Evolutionary conservation across 2,113 vertebrate species (phyloP).

Genomic region (Hemichromis elongatus): DNA sequence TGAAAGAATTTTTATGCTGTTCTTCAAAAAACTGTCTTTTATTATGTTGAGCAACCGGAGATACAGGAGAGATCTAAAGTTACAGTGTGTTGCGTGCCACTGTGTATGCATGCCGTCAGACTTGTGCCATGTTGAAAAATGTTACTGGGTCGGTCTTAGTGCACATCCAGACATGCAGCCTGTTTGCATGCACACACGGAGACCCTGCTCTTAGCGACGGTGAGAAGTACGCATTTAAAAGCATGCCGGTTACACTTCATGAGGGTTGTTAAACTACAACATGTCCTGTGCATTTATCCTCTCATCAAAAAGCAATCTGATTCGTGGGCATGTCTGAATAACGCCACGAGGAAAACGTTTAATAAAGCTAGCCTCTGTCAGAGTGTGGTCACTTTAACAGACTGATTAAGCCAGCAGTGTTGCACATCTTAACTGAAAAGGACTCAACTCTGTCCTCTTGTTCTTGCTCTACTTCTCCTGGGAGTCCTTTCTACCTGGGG

Average conservation of each 20-base stretch:
- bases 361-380: background rate
- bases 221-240: background rate
- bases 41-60: background rate
- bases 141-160: background rate
- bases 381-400: background rate
- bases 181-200: background rate
- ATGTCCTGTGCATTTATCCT: background rate
- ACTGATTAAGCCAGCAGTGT: background rate
- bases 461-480: conserved; percentile 23
- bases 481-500: conserved; percentile 40
- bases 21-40: background rate
- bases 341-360: background rate
- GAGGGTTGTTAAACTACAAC: background rate
- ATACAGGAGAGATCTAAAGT: background rate
- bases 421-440: background rate
- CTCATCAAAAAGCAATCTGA: background rate
- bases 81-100: rapidly evolving
- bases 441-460: background rate
- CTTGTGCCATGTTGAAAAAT: background rate
- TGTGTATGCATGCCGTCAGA: background rate
- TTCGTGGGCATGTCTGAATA: background rate
- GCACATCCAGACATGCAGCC: background rate
- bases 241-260: background rate
- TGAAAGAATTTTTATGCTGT: background rate
- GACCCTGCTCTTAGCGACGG: background rate